Evolutionary conservation across 2,113 vertebrate species (phyloP).

Genomic region (Porphyrio hochstetteri): DNA sequence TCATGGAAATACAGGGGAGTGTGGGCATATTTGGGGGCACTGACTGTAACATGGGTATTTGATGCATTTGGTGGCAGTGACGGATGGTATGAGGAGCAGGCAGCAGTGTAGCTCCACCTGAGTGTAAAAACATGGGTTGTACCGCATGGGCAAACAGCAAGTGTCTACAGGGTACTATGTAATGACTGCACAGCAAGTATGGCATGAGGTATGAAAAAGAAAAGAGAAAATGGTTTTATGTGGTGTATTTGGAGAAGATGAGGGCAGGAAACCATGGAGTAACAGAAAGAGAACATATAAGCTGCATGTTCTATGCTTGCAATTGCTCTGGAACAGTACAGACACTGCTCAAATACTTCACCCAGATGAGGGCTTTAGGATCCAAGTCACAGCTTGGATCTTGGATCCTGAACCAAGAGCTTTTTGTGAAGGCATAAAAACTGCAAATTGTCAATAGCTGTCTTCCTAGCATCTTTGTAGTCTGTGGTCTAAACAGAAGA

Average conservation of each 20-base stretch:
- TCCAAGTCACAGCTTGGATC: background rate
- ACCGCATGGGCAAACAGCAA: background rate
- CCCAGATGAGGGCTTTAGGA: background rate
- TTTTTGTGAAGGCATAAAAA: background rate
- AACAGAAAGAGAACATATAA: rapidly evolving
- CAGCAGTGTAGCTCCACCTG: rapidly evolving
- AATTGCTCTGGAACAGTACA: background rate
- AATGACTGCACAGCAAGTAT: rapidly evolving
- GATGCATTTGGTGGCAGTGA: background rate
- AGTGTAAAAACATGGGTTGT: background rate
- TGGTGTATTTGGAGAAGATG: background rate
- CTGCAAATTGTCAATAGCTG: background rate
- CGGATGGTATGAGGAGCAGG: background rate
- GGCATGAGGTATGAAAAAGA: background rate
- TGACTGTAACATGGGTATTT: rapidly evolving
- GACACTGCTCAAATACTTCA: background rate
- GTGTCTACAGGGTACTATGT: background rate
- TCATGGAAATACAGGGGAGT: rapidly evolving
- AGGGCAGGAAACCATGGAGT: background rate
- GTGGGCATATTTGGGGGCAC: background rate
- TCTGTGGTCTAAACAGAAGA: background rate
- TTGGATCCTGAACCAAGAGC: background rate
- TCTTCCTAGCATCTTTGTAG: background rate
- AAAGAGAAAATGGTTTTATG: background rate
- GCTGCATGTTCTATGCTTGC: background rate